Base-by-base conservation (phyloP, 2,113 vertebrate species). In the Chinchilla lanigera region DNA sequence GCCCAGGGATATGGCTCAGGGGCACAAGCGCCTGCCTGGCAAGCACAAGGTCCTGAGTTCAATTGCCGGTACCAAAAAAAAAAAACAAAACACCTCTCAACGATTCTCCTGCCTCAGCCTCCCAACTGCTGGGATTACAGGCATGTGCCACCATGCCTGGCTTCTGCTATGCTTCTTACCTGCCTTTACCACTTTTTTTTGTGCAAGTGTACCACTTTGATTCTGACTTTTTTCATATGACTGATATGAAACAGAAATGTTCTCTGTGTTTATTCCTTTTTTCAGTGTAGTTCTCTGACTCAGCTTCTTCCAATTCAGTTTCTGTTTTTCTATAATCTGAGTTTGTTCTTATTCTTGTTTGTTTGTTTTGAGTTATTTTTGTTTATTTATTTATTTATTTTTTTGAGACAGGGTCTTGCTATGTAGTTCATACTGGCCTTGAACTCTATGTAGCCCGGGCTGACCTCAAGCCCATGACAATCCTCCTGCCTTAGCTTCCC, bases 211-310 rank as follows among this genome's bases (percentile, higher is more conserved):
- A 60, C 69, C 20, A 44, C 19, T 83, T 60, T 80, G 78, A 47
- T 84, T 95, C 86, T n/a, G 65, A 28, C 86, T 92, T 95, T 86
- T 93, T 86, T 44, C 38, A 71, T 60, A 93, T 61, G 61, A 56
- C 8, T 71, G 87, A 30, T n/a, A 30, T 89, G 73, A 85, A 78
- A 93, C 90, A 94, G 54, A 90, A 69, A 58, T 58, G 60, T 3
- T 47, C 78, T 90, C 60, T 75, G 24, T 61, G 38, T 12, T 89
- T 86, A 41, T 33, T 20, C 33, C 3, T 61, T 56, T 87, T 19
- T 56, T 71, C 60, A 80, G 5, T 58, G 50, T 61, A 86, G 47
- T 77, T 85, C 47, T 84, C 67, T 87, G 52, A 69, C 41, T 89
- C 75, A 82, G 78, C 44, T 89, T 89, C 47, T 97, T n/a, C 44